Conservation (phyloP, 2,888 invertebrate genomes). For the Ectropis crepuscularia region DNA sequence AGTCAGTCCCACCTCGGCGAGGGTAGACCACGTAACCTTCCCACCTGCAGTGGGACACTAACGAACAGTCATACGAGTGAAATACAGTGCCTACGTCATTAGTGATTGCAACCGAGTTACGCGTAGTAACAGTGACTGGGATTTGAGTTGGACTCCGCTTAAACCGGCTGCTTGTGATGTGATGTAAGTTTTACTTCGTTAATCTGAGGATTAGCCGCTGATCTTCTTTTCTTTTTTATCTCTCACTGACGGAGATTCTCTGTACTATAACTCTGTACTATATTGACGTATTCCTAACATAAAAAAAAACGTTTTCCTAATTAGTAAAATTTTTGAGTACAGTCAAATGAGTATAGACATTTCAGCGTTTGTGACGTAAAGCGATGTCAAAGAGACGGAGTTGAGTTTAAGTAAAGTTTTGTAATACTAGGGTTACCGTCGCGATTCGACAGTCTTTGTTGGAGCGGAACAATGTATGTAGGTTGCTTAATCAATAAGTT, state of each 20-base stretch:
- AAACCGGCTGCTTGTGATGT: slow-evolving; percentile 37
- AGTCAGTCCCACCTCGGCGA: slow-evolving; percentile 61
- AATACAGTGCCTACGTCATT: slow-evolving; percentile 21
- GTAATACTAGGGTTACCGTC: no score
- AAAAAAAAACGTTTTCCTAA: no score
- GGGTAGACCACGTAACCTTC: slow-evolving; percentile 56
- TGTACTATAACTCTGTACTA: not conserved
- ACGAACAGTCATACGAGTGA: slow-evolving; percentile 26
- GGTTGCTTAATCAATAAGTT: slow-evolving; percentile 23
- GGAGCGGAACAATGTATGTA: slow-evolving; percentile 1
- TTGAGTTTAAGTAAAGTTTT: not conserved
- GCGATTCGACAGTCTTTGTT: slow-evolving; percentile 3
- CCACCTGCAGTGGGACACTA: slow-evolving; percentile 68
- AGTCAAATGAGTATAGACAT: no score
- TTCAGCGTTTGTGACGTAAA: no score
- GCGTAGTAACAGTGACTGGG: slow-evolving; percentile 16
- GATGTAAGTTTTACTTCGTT: slow-evolving; percentile 40
- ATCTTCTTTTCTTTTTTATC: slow-evolving; percentile 2
- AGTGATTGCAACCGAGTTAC: slow-evolving; percentile 26
- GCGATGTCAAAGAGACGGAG: no score
- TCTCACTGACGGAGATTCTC: not conserved
- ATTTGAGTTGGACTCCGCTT: slow-evolving; percentile 19
- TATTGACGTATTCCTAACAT: no score
- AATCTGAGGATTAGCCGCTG: slow-evolving; percentile 10
- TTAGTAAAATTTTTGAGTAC: no score